A percentile compares a stretch with the other conserved stretches of the same genome.
These are phyloP conservation scores for Enteromius trimaculatus DNA, from an alignment of 2,797 vertebrate genomes.

Conservation along the genomic window DNA sequence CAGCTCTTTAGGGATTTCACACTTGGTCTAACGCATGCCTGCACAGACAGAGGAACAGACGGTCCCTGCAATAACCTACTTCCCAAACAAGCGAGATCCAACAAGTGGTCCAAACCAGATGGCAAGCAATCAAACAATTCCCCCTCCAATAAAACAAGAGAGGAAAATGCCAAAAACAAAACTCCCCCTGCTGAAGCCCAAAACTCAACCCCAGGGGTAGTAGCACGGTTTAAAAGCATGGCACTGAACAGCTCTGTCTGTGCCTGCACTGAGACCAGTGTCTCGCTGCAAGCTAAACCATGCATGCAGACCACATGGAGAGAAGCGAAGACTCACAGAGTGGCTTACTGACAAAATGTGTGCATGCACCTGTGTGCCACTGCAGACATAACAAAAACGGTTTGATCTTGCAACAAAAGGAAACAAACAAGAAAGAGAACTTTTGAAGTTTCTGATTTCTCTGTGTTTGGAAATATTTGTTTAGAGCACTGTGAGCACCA, in stretches of 20 bases:
- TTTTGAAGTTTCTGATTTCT: slow-evolving; percentile 19
- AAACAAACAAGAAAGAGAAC: background rate
- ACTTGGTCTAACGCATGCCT: slow-evolving; percentile 67
- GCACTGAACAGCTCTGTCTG: slow-evolving; percentile 31
- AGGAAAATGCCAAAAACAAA: slow-evolving; percentile 59
- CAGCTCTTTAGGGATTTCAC: slow-evolving; percentile 62
- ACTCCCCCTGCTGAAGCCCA: slow-evolving; percentile 43
- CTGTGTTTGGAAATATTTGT: background rate
- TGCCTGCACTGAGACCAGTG: slow-evolving; percentile 25
- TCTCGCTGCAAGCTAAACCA: slow-evolving; percentile 37
- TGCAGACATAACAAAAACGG: slow-evolving; percentile 12
- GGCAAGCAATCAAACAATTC: slow-evolving; percentile 59
- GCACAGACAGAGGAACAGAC: slow-evolving; percentile 63
- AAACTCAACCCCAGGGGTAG: slow-evolving; percentile 61
- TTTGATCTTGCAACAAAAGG: slow-evolving; percentile 13
- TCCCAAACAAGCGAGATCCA: slow-evolving; percentile 67
- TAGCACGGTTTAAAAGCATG: slow-evolving; percentile 59
- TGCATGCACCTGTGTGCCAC: slow-evolving; percentile 12
- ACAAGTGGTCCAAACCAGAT: slow-evolving; percentile 71
- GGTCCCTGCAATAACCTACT: slow-evolving; percentile 66
- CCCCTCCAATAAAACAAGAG: slow-evolving; percentile 40
- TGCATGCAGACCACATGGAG: slow-evolving; percentile 16
- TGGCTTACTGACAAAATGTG: slow-evolving; percentile 6
- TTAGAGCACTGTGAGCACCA: background rate
- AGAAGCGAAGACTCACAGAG: background rate